phyloP scores from a whole-genome alignment of 2,888 invertebrate species.

The Artemia sinica region DNA sequence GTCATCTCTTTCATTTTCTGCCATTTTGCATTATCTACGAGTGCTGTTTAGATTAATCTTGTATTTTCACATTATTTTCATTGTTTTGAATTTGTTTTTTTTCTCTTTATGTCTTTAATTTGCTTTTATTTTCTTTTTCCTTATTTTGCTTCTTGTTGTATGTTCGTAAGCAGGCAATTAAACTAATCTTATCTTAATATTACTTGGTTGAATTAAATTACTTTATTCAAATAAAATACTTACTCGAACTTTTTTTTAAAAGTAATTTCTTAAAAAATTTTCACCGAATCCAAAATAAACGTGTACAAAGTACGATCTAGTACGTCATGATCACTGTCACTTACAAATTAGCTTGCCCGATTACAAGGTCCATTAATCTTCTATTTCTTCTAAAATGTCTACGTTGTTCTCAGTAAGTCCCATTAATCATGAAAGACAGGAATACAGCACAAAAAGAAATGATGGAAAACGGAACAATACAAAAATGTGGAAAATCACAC shows the following conservation, averaged over 20 bases:
- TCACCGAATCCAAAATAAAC: no score
- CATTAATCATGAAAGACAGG: no score
- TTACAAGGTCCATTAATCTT: slow-evolving; percentile 3
- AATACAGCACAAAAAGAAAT: no score
- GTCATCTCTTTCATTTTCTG: no score
- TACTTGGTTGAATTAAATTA: not conserved
- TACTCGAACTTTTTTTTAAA: no score
- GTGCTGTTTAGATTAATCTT: not conserved
- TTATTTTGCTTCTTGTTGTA: not conserved
- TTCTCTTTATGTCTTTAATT: not conserved
- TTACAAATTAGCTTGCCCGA: not conserved
- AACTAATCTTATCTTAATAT: not conserved
- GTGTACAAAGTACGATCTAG: no score
- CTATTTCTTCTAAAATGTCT: no score
- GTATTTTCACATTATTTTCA: not conserved
- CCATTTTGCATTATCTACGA: no score
- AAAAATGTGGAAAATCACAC: no score
- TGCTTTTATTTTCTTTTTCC: not conserved
- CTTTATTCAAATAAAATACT: not conserved
- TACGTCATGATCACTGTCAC: not conserved
- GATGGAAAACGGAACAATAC: no score
- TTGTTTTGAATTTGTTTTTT: not conserved
- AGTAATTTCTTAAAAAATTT: no score
- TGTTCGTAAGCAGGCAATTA: not conserved
- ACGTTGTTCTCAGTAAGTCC: no score